Conservation (phyloP, 2,113 vertebrate species). For the Oenanthe melanoleuca region DNA sequence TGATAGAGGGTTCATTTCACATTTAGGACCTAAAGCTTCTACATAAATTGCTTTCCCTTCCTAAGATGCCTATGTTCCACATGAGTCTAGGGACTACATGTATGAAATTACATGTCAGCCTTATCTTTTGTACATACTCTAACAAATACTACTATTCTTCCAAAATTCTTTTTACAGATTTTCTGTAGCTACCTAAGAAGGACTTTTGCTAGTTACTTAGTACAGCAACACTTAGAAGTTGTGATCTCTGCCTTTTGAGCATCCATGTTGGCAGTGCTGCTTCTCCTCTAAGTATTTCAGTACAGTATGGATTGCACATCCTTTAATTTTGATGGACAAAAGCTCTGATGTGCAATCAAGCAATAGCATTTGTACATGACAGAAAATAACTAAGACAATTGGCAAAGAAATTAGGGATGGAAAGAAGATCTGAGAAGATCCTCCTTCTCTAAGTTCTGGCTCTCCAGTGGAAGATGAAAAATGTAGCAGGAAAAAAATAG, state of each 20-base stretch:
- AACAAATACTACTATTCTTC: background rate
- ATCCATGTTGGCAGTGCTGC: background rate
- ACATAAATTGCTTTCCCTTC: background rate
- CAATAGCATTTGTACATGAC: background rate
- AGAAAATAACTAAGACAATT: background rate
- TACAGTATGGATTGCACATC: background rate
- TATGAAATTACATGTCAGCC: background rate
- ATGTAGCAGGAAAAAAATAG: rapidly evolving
- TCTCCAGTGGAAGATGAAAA: background rate
- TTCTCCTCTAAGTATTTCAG: background rate
- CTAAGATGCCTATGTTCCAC: background rate
- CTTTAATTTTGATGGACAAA: background rate
- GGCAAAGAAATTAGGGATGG: background rate
- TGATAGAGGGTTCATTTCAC: background rate
- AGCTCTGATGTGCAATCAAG: background rate
- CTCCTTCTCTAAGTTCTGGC: background rate
- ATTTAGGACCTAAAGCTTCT: constrained; percentile 22
- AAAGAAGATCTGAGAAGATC: background rate
- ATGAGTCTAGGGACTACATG: background rate
- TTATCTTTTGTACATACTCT: background rate
- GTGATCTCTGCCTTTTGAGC: background rate
- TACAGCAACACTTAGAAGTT: background rate
- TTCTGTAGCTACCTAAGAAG: background rate
- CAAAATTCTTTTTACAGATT: background rate
- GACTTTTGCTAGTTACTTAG: background rate